Percentiles rank a stretch among this genome's conserved stretches.
Conservation (phyloP, 2,113 vertebrate genomes). For the Calyptomena viridis region DNA sequence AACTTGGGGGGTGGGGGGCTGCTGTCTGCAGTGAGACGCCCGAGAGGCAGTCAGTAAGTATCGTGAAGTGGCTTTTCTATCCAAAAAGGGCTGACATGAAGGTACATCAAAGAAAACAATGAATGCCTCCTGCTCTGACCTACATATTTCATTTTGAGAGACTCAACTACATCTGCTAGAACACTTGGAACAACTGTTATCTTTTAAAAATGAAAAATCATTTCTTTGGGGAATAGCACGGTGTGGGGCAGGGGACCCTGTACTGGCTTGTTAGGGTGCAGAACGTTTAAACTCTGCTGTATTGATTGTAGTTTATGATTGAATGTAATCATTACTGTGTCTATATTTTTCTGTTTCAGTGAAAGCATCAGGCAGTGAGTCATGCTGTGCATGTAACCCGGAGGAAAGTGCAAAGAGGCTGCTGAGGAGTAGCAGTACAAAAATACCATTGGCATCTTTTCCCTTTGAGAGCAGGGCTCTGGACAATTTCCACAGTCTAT, state of each 20-base stretch:
- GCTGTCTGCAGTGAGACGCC: background rate
- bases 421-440: conserved; percentile 42
- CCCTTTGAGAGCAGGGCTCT: conserved; percentile 47
- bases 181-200: conserved; percentile 51
- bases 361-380: conserved; percentile 62
- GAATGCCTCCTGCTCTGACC: conserved; percentile 57
- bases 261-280: background rate
- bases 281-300: conserved; percentile 35
- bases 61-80: conserved; percentile 10
- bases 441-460: conserved; percentile 57
- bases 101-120: conserved; percentile 56
- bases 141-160: conserved; percentile 57
- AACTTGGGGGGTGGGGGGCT: background rate
- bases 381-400: conserved; percentile 55
- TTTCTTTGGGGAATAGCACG: conserved; percentile 36
- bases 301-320: conserved; percentile 58
- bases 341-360: conserved; percentile 63
- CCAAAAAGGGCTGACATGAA: conserved; percentile 34
- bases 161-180: conserved; percentile 43
- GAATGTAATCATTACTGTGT: conserved; percentile 52
- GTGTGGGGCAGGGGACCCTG: background rate
- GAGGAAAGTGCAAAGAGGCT: conserved; percentile 62
- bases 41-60: background rate
- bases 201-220: conserved; percentile 47
- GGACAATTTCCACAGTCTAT: conserved; percentile 54